Percentiles rank a stretch among this genome's conserved stretches.
These are phyloP conservation scores for Telenomus remus DNA, from an alignment of 1,140 invertebrate species.

Conservation along the genomic window DNA sequence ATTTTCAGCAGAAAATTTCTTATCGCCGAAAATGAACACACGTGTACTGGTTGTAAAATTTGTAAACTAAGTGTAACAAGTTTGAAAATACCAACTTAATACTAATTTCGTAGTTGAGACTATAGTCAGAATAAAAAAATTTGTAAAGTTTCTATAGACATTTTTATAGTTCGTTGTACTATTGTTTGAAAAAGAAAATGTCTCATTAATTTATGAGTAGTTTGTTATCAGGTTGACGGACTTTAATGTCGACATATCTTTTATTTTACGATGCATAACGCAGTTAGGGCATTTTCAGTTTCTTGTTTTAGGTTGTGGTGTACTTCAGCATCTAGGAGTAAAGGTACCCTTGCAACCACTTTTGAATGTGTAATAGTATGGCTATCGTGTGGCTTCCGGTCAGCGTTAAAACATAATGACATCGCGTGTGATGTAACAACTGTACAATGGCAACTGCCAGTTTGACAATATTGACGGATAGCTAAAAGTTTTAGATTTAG, in stretches of 20 bases:
- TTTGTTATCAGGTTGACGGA: constrained; percentile 18
- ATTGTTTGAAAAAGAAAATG: too few species aligned
- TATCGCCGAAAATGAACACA: too few species aligned
- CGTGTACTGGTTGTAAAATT: too few species aligned
- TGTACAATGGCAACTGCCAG: constrained; percentile 61
- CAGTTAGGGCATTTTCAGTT: constrained; percentile 51
- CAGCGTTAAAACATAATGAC: constrained; percentile 54
- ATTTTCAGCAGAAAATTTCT: too few species aligned
- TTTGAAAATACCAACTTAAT: too few species aligned
- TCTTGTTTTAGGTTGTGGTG: constrained; percentile 42
- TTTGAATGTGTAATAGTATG: constrained; percentile 36
- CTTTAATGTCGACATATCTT: constrained; percentile 44
- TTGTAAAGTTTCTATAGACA: too few species aligned
- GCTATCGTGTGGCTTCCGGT: constrained; percentile 50
- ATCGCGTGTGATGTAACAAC: constrained; percentile 63
- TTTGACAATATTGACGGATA: constrained; percentile 66
- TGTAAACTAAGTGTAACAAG: too few species aligned
- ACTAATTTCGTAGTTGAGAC: too few species aligned
- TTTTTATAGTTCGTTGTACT: too few species aligned
- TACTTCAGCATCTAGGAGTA: constrained; percentile 51
- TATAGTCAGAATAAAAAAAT: too few species aligned
- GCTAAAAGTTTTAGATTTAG: constrained; percentile 68
- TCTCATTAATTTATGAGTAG: constrained; percentile 20
- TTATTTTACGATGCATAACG: constrained; percentile 43
- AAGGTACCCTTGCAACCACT: constrained; percentile 57